Conservation (phyloP, 2,113 vertebrate species). For the Anoura caudifer region DNA sequence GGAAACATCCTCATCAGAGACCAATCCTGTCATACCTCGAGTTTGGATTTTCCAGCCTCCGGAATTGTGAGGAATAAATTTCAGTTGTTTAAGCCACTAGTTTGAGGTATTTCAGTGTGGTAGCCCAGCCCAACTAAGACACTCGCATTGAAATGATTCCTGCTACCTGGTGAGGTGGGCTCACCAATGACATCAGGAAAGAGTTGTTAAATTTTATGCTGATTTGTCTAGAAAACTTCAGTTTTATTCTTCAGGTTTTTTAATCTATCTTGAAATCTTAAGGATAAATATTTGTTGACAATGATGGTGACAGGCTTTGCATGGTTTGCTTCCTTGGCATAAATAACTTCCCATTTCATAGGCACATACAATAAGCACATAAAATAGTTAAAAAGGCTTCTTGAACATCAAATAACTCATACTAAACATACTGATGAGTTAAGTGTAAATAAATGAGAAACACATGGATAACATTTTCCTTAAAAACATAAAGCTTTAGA, state of each 20-base stretch:
- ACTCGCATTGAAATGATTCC: neutral
- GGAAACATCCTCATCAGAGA: neutral
- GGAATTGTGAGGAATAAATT: neutral
- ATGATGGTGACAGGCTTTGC: conserved; percentile 10
- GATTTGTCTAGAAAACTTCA: neutral
- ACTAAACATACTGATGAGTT: conserved; percentile 70
- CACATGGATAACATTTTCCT: conserved; percentile 73
- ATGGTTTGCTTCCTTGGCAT: conserved; percentile 32
- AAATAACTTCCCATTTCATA: conserved; percentile 49
- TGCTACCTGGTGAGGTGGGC: neutral
- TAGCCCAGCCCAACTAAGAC: neutral
- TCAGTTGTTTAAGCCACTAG: neutral
- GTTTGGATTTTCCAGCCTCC: neutral
- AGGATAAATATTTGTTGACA: conserved; percentile 53
- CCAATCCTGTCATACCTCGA: neutral
- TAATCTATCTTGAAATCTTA: conserved; percentile 46
- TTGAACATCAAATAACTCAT: conserved; percentile 71
- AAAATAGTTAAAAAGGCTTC: conserved; percentile 70
- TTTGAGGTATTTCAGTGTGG: neutral
- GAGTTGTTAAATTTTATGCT: neutral
- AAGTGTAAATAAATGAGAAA: conserved; percentile 77
- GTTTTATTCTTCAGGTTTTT: conserved; percentile 35
- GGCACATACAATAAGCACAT: conserved; percentile 54
- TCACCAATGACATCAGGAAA: neutral
- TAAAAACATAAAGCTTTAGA: conserved; percentile 70